Evolutionary conservation across 2,888 invertebrate species (phyloP).

Genomic region (Byasa hedistus): DNA sequence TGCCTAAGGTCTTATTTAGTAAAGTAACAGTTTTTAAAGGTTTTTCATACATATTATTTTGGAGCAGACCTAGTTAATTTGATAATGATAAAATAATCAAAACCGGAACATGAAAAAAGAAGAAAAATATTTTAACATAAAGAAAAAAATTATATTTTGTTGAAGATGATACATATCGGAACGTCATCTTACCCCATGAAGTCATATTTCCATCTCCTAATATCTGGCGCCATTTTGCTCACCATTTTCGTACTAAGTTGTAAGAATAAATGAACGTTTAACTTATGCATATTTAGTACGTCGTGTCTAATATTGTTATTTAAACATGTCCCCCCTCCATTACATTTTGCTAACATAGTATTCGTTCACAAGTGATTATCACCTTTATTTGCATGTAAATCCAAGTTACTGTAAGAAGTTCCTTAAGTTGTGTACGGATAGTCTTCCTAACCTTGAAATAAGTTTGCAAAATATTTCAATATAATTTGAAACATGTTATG

Average conservation of each 20-base stretch:
- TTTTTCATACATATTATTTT: too few species aligned
- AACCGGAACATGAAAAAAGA: too few species aligned
- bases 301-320: conserved; percentile 15
- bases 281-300: conserved; percentile 24
- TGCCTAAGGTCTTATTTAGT: too few species aligned
- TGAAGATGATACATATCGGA: not conserved
- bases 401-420: conserved; percentile 34
- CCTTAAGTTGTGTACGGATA: conserved; percentile 7
- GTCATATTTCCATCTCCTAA: conserved; percentile 48
- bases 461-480: not conserved
- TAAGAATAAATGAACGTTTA: conserved; percentile 21
- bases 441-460: not conserved
- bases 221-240: conserved; percentile 40
- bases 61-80: too few species aligned
- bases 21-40: too few species aligned
- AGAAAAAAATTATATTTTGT: not conserved
- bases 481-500: not conserved
- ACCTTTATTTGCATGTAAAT: conserved; percentile 45
- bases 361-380: conserved; percentile 56
- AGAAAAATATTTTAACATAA: too few species aligned
- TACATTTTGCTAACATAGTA: conserved; percentile 46
- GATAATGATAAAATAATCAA: too few species aligned
- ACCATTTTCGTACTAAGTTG: conserved; percentile 34
- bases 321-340: conserved; percentile 39
- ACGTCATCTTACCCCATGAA: conserved; percentile 51